Evolutionary conservation across 1,140 invertebrate species (phyloP).

Genomic region (Himalopsyche phryganea): DNA sequence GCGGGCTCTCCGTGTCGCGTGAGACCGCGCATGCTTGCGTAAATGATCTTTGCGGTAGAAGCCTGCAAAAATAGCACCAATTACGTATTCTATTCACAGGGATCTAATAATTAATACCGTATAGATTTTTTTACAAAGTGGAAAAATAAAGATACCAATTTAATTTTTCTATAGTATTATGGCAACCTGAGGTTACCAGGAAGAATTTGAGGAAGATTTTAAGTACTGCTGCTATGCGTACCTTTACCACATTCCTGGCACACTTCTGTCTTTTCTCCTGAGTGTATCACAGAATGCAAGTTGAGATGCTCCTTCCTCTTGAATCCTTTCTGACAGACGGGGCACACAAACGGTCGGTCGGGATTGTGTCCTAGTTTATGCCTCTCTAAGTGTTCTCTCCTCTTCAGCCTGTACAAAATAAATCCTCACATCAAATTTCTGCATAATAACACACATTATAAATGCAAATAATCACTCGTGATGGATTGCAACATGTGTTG

Average conservation of each 20-base stretch:
- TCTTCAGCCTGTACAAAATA: constrained; percentile 57
- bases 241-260: constrained; percentile 54
- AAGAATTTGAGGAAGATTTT: too few relatives aligned
- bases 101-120: too few relatives aligned
- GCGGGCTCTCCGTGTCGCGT: constrained; percentile 66
- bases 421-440: not conserved
- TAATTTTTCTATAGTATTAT: too few relatives aligned
- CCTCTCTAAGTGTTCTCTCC: constrained; percentile 74
- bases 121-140: too few relatives aligned
- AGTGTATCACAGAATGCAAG: constrained; percentile 75
- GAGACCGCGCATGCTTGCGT: constrained; percentile 71
- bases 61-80: constrained; percentile 49
- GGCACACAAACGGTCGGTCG: constrained; percentile 72
- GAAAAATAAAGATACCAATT: too few relatives aligned
- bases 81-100: too few relatives aligned
- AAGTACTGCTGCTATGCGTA: too few relatives aligned
- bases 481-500: too few relatives aligned
- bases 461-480: not conserved
- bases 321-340: constrained; percentile 73
- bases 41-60: constrained; percentile 83
- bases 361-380: constrained; percentile 77
- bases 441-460: too few relatives aligned
- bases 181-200: too few relatives aligned
- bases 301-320: constrained; percentile 78
- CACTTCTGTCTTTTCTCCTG: constrained; percentile 75